Conservation (phyloP, 2,888 invertebrate species). For the Lymantria dispar region DNA sequence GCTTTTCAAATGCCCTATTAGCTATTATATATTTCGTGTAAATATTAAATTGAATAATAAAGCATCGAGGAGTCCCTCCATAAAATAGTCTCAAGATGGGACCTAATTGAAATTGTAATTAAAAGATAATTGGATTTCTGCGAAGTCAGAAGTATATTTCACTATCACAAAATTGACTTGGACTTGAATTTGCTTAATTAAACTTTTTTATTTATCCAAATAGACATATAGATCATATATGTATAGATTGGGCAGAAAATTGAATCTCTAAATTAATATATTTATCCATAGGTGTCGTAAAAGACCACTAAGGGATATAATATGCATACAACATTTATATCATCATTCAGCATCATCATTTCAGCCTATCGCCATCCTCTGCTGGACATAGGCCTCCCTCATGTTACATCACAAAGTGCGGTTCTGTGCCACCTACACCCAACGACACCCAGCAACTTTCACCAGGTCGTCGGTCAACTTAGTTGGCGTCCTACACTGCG, state of each 20-base stretch:
- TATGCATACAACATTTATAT: too few species aligned
- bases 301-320: too few species aligned
- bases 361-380: too few species aligned
- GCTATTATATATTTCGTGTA: neutral
- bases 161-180: slow-evolving; percentile 13
- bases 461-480: too few species aligned
- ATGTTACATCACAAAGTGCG: too few species aligned
- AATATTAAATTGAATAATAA: slow-evolving; percentile 11
- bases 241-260: neutral
- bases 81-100: slow-evolving; percentile 19
- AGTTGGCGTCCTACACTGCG: too few species aligned
- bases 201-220: neutral
- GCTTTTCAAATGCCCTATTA: neutral
- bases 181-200: slow-evolving; percentile 1
- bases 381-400: too few species aligned
- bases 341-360: too few species aligned
- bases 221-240: too few species aligned
- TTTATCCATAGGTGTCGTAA: too few species aligned
- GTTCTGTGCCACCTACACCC: too few species aligned
- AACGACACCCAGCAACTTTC: too few species aligned
- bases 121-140: slow-evolving; percentile 27
- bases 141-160: neutral
- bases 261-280: neutral
- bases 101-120: slow-evolving; percentile 30
- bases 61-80: neutral